These are phyloP conservation scores for Drosophila testacea DNA, from an alignment of 2,888 invertebrate species.

Conservation along the genomic window DNA sequence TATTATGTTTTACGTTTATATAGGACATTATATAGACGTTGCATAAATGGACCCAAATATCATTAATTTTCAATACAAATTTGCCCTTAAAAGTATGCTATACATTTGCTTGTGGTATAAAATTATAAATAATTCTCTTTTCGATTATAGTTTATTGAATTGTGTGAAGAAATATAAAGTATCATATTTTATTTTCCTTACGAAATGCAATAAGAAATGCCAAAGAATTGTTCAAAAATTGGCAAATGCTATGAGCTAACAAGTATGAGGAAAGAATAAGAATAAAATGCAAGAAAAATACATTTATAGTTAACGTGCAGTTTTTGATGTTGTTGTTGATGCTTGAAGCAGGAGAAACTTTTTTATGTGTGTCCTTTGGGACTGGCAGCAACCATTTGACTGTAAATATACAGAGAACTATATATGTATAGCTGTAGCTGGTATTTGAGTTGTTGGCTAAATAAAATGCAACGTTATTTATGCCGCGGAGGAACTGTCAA, in stretches of 20 bases:
- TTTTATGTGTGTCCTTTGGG: conserved; percentile 19
- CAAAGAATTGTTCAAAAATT: neutral
- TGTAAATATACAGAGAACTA: conserved; percentile 1
- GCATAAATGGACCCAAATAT: too few relatives aligned
- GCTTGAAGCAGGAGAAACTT: conserved; percentile 18
- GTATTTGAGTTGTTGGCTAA: conserved; percentile 31
- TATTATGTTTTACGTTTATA: too few relatives aligned
- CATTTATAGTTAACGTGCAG: conserved; percentile 23
- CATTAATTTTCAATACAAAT: too few relatives aligned
- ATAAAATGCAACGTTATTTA: conserved; percentile 36
- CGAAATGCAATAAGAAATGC: neutral
- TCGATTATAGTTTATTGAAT: too few relatives aligned
- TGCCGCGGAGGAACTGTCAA: conserved; percentile 34
- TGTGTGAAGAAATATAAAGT: neutral
- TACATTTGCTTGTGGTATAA: too few relatives aligned
- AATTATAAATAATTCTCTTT: too few relatives aligned
- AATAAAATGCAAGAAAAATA: conserved; percentile 6
- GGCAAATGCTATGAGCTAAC: neutral
- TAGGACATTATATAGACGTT: too few relatives aligned
- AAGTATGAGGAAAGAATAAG: neutral
- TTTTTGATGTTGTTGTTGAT: conserved; percentile 6
- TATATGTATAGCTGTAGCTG: conserved; percentile 4
- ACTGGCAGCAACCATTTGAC: conserved; percentile 24
- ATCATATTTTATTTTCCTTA: neutral
- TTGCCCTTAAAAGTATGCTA: too few relatives aligned